Evolutionary conservation across 1,140 invertebrate genomes (phyloP).

Genomic region (Pseudomyrmex gracilis): DNA sequence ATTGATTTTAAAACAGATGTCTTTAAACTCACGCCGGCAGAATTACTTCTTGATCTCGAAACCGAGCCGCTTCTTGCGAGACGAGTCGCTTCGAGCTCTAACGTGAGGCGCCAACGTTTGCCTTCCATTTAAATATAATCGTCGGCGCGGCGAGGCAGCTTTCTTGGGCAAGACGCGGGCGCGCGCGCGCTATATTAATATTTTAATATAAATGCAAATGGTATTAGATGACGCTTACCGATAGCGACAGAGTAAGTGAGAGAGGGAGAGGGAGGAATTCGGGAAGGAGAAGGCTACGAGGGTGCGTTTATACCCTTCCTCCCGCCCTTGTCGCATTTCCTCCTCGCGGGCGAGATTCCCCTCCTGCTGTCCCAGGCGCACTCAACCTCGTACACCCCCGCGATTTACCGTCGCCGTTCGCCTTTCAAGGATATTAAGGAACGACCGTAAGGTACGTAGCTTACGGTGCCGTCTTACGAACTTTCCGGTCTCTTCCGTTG

Average conservation of each 20-base stretch:
- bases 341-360: slow-evolving; percentile 52
- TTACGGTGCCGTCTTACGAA: slow-evolving; percentile 66
- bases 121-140: slow-evolving; percentile 79
- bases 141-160: slow-evolving; percentile 71
- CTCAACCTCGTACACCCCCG: slow-evolving; percentile 12
- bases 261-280: slow-evolving; percentile 32
- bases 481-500: slow-evolving; percentile 50
- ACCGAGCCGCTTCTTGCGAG: slow-evolving; percentile 49
- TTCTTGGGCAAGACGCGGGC: slow-evolving; percentile 46
- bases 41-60: slow-evolving; percentile 43
- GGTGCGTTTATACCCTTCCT: slow-evolving; percentile 42
- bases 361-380: slow-evolving; percentile 32
- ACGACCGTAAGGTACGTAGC: slow-evolving; percentile 65
- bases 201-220: slow-evolving; percentile 83
- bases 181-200: slow-evolving; percentile 79
- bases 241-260: slow-evolving; percentile 67
- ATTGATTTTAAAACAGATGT: slow-evolving; percentile 34
- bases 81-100: slow-evolving; percentile 67
- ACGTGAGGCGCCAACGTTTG: slow-evolving; percentile 72
- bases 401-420: slow-evolving; percentile 50
- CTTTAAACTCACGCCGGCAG: slow-evolving; percentile 23
- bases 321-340: neutral
- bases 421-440: slow-evolving; percentile 66
- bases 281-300: slow-evolving; percentile 31
- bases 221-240: slow-evolving; percentile 80